A percentile compares a stretch with the other conserved stretches of the same genome.
These are phyloP conservation scores for Bombus fervidus DNA, from an alignment of 1,140 invertebrate genomes.

Conservation along the genomic window DNA sequence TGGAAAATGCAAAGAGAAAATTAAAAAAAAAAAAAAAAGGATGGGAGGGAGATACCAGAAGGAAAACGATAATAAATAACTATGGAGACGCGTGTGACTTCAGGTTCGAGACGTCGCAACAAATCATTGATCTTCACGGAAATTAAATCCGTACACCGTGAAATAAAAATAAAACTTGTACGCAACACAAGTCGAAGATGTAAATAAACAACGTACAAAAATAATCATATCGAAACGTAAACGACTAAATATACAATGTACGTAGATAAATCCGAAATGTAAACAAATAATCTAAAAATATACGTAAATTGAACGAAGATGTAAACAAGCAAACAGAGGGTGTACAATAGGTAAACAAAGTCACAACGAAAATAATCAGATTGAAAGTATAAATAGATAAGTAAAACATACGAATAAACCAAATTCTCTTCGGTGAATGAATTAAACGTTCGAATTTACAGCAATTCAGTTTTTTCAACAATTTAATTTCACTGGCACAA, in stretches of 20 bases:
- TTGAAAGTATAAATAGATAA: background rate
- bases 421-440: background rate
- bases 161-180: background rate
- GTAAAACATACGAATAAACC: background rate
- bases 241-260: background rate
- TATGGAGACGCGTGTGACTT: slow-evolving; percentile 1
- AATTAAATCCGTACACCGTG: slow-evolving; percentile 10
- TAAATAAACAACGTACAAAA: background rate
- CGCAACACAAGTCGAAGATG: background rate
- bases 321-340: background rate
- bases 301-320: background rate
- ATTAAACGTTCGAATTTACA: background rate
- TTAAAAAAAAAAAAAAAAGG: background rate
- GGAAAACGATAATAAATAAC: slow-evolving; percentile 39
- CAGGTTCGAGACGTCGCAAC: slow-evolving; percentile 20
- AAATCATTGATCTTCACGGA: slow-evolving; percentile 17
- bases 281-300: background rate
- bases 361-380: background rate
- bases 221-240: background rate
- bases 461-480: background rate
- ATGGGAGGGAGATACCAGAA: background rate
- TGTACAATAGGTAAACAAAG: background rate
- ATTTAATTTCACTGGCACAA: background rate
- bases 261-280: background rate
- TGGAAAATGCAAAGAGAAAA: slow-evolving; percentile 1